Conservation (phyloP, 2,888 invertebrate genomes). For the Parochlus steinenii region DNA sequence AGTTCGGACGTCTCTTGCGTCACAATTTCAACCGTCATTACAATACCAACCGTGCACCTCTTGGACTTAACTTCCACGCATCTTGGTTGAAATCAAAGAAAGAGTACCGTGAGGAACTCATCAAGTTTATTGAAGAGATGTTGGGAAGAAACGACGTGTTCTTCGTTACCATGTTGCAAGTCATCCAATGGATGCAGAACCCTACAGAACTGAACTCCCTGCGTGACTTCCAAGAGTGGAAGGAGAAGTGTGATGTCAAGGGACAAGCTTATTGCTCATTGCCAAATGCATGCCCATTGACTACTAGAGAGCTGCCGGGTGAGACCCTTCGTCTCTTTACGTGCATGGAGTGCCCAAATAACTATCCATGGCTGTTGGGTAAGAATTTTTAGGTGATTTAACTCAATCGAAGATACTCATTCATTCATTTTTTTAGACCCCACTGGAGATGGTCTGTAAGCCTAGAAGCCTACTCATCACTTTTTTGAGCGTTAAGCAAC, state of each 20-base stretch:
- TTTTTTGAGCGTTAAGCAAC: too few species aligned
- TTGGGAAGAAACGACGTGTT: conserved; percentile 76
- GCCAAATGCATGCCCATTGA: conserved; percentile 80
- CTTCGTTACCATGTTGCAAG: conserved; percentile 80
- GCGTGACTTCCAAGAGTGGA: conserved; percentile 88
- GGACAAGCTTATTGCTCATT: conserved; percentile 85
- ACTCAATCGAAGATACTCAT: too few species aligned
- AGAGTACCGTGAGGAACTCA: conserved; percentile 78
- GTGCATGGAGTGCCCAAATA: conserved; percentile 90
- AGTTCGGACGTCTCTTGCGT: conserved; percentile 73
- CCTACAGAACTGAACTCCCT: conserved; percentile 75
- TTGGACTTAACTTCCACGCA: conserved; percentile 86
- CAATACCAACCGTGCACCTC: conserved; percentile 81
- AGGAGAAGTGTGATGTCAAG: conserved; percentile 87
- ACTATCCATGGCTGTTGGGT: conserved; percentile 89
- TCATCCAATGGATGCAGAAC: conserved; percentile 93
- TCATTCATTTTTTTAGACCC: too few species aligned
- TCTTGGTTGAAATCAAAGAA: conserved; percentile 90
- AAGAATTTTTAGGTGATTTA: too few species aligned
- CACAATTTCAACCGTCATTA: conserved; percentile 93
- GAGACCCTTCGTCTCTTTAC: conserved; percentile 85
- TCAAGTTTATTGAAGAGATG: conserved; percentile 90
- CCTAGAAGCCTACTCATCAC: conserved; percentile 39
- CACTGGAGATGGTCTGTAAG: conserved; percentile 83
- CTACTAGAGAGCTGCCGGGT: conserved; percentile 77